Conservation (phyloP, 2,797 vertebrate genomes). For the Poeciliopsis paucimaculata region DNA sequence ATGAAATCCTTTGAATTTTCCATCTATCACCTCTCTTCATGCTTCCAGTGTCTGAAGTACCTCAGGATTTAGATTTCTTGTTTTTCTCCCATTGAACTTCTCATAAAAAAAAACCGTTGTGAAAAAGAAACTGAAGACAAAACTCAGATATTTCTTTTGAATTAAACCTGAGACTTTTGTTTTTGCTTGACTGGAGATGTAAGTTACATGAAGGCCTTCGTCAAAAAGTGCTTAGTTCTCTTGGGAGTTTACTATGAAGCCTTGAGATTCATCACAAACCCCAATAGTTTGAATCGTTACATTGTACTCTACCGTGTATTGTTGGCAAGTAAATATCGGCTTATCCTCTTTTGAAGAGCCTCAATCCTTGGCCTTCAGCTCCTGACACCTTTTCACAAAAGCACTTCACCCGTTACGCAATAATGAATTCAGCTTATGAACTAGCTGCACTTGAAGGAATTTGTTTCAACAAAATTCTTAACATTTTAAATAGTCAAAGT, state of each 20-base stretch:
- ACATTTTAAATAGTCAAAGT: not conserved
- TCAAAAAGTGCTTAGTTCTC: not conserved
- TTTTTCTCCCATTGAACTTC: not conserved
- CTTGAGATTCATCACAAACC: not conserved
- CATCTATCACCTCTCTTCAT: not conserved
- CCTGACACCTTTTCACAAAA: not conserved
- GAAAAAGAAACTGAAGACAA: not conserved
- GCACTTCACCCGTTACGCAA: not conserved
- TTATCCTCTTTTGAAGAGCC: not conserved
- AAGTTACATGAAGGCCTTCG: not conserved
- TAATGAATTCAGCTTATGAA: not conserved
- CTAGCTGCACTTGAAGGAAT: too few species aligned
- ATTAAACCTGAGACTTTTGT: not conserved
- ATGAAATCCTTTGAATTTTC: not conserved
- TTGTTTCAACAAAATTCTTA: not conserved
- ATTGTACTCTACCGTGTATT: not conserved
- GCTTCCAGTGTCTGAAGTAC: not conserved
- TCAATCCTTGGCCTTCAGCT: not conserved
- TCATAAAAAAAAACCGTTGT: not conserved
- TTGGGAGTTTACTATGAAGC: not conserved
- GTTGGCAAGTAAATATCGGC: not conserved
- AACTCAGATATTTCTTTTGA: not conserved
- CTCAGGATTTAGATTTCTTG: not conserved
- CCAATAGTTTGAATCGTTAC: not conserved
- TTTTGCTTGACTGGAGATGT: not conserved